Base-by-base conservation (phyloP, 2,888 invertebrate species). In the Heliconius aoede region DNA sequence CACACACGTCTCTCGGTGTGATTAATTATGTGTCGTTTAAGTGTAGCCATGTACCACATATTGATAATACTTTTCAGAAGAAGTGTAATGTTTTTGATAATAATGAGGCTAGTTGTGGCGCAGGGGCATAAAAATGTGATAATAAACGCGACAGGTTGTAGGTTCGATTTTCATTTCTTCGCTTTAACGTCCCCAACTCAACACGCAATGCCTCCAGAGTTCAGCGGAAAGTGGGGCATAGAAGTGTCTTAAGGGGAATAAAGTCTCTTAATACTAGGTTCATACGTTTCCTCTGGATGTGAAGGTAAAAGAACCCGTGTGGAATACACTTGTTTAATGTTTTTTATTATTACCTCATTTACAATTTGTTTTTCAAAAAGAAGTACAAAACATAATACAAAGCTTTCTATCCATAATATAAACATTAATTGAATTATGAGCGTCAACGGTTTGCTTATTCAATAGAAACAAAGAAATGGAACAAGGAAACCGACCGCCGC, bases 1-100 rank as follows among this genome's bases (percentile, higher is more conserved):
- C 82, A 81, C 75, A 79, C 73, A 79, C 81, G 79, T 74, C 67
- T 77, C 78, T 76, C 72, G 26, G 74, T 74, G 32, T 80, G 58
- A 78, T 81, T 81, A 76, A 80, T 80, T 78, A 77, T 78, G 80
- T 74, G 62, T 61, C 73, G 60, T 73, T 67, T 28, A 26, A 60
- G 51, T 32, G 26, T 64, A 72, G 28, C 67, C 51, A 24, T 26
- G 24, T 69, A 28, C 69, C 60, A 30, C 24, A 62, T 62, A 62
- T 51, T 61, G 51, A 51, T 40, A 69, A 74, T 62, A 30, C 62
- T 46, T 32, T 61, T 21, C 24, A 69, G 4, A 4, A 28, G 1
- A 62, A 30, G 3, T 58, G 9, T 1, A 46, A 46, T 18, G 46
- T 18, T 46, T 46, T 46, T 46, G 5, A 18, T 46, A 46, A 46